A percentile compares a stretch with the other conserved stretches of the same genome.
phyloP scores from a whole-genome alignment of 2,797 vertebrate species.

The Sebastes matsubarae region DNA sequence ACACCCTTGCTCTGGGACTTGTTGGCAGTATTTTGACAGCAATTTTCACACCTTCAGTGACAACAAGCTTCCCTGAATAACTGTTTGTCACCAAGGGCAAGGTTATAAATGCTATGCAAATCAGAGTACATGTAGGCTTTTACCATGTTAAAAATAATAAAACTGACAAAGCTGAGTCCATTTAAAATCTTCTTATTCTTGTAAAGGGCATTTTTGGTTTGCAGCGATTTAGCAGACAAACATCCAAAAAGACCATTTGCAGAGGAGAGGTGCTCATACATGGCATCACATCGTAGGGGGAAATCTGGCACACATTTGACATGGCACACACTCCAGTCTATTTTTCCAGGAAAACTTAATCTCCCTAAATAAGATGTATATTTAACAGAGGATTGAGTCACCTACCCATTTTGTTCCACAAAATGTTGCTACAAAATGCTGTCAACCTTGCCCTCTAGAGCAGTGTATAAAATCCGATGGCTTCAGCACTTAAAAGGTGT shows the following conservation, averaged over 20 bases:
- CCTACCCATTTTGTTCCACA: neutral
- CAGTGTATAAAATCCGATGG: neutral
- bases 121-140: neutral
- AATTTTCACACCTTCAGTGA: slow-evolving; percentile 12
- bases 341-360: neutral
- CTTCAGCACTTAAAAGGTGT: neutral
- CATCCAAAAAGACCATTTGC: neutral
- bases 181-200: neutral
- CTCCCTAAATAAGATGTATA: neutral
- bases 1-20: neutral
- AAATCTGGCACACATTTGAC: neutral
- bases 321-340: neutral
- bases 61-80: neutral
- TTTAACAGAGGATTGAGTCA: neutral
- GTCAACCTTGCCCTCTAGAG: neutral
- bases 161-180: neutral
- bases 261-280: neutral
- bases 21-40: slow-evolving; percentile 3
- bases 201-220: neutral
- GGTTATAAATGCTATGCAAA: neutral
- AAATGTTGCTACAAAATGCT: neutral
- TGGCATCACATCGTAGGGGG: neutral
- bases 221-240: neutral
- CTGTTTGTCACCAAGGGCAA: neutral
- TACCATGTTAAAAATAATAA: neutral